Evolutionary conservation across 2,797 vertebrate genomes (phyloP).

Genomic region (Pangasius mekongensis): DNA sequence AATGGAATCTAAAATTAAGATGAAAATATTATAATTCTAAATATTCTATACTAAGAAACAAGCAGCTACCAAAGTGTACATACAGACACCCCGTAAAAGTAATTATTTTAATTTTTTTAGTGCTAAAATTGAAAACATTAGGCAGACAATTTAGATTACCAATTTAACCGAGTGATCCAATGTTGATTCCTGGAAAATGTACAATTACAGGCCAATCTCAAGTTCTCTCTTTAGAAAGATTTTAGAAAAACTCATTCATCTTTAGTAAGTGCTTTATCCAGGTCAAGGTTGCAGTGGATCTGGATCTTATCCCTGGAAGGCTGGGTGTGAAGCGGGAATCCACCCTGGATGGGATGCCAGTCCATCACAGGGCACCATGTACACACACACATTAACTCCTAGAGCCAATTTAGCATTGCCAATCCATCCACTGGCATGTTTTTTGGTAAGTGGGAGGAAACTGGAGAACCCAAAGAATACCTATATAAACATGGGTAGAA

Average conservation of each 20-base stretch:
- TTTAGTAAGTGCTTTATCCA: not conserved
- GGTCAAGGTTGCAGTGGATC: not conserved
- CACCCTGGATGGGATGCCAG: not conserved
- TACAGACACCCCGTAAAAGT: not conserved
- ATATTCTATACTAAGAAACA: not conserved
- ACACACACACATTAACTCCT: not conserved
- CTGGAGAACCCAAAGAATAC: not conserved
- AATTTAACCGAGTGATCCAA: not conserved
- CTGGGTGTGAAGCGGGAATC: not conserved
- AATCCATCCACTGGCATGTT: not conserved
- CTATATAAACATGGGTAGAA: not conserved
- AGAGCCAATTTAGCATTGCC: not conserved
- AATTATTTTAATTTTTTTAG: not conserved
- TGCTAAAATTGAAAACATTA: not conserved
- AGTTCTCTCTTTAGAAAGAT: not conserved
- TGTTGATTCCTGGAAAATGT: not conserved
- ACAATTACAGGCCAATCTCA: not conserved
- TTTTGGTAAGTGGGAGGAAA: not conserved
- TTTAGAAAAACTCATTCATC: not conserved
- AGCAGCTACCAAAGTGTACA: not conserved
- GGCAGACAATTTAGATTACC: constrained; percentile 5
- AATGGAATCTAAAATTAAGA: not conserved
- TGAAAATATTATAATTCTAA: not conserved
- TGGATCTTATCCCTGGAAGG: not conserved
- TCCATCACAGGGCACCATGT: not conserved